Base-by-base conservation (phyloP, 2,797 vertebrate genomes). In the Lacerta viridis region DNA sequence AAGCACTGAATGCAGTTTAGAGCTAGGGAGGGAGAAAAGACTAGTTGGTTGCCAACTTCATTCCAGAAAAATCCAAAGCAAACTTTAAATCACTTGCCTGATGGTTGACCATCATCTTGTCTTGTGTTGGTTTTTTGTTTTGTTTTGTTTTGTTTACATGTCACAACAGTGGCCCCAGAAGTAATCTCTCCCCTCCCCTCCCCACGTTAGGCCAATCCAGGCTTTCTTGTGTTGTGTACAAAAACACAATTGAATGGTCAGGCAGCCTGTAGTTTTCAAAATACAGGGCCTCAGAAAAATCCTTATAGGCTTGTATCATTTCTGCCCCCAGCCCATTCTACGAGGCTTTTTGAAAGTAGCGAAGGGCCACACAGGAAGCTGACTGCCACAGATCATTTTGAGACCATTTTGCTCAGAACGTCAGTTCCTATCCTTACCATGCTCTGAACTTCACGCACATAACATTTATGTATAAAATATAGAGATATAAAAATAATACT, bases 401-500 rank as follows among this genome's bases (percentile, higher is more conserved):
- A 66, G 10, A 41, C 25, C 78, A 43, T 41, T 84, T 76, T 76
- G 71, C 23, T 79, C 80, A 1, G 0, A 72, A 55, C 50, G 1
- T 85, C 87, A 92, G 77, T 83, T 89, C 84, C 80, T 84, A 29
- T 92, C 87, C n/a, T 90, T 61, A 61, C 81, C 25, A 85, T 77
- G 83, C 66, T 83, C 7, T 90, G 89, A 82, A 91, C 41, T 2
- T 23, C 90, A 91, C 92, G 92, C 92, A 93, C 69, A 0, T 90
- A 94, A 87, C 86, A 93, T 90, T 89, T 86, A 88, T 92, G 90
- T 96, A 94, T 92, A 96, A 96, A 94, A 96, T 96, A 95, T 46
- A 94, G 87, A 93, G 87, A 89, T 95, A 95, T 91, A 94, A 93
- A 95, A 96, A 92, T 92, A 94, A 84, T 90, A 93, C 95, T 95